Evolutionary conservation across 1,140 invertebrate genomes (phyloP).

Genomic region (Amyelois transitella): DNA sequence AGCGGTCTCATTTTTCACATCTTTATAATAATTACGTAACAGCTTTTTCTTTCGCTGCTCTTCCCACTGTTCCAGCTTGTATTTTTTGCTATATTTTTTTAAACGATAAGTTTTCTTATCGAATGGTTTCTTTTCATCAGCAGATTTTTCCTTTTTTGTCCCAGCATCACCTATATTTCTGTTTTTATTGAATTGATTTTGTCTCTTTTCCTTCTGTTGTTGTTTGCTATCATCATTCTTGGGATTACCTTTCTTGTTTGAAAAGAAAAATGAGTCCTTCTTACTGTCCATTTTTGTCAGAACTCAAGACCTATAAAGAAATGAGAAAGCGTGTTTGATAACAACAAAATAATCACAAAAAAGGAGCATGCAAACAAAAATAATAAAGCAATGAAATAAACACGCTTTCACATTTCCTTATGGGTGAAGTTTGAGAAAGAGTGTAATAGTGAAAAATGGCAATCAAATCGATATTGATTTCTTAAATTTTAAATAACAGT

Average conservation of each 20-base stretch:
- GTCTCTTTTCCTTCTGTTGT: conserved; percentile 23
- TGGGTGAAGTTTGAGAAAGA: neutral
- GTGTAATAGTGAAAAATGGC: no score
- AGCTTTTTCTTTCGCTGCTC: conserved; percentile 76
- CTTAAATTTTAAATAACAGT: no score
- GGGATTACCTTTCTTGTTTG: conserved; percentile 28
- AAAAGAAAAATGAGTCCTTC: conserved; percentile 45
- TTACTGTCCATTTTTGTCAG: conserved; percentile 51
- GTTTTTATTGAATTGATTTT: conserved; percentile 24
- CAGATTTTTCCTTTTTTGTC: conserved; percentile 11
- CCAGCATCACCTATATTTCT: neutral
- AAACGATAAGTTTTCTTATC: conserved; percentile 79
- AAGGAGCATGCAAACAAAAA: neutral
- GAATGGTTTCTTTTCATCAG: conserved; percentile 70
- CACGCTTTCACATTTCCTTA: conserved; percentile 54
- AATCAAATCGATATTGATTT: no score
- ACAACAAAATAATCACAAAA: conserved; percentile 15
- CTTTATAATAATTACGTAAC: conserved; percentile 74
- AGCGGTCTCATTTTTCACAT: conserved; percentile 67
- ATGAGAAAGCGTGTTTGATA: conserved; percentile 66
- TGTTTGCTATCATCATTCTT: conserved; percentile 22
- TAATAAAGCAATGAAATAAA: conserved; percentile 16
- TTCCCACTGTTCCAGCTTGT: conserved; percentile 80
- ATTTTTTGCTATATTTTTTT: conserved; percentile 81
- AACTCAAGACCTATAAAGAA: conserved; percentile 61